Percentiles rank a stretch among this genome's conserved stretches.
Evolutionary conservation across 2,113 vertebrate species (phyloP).

Genomic region (Dicrurus megarhynchus): DNA sequence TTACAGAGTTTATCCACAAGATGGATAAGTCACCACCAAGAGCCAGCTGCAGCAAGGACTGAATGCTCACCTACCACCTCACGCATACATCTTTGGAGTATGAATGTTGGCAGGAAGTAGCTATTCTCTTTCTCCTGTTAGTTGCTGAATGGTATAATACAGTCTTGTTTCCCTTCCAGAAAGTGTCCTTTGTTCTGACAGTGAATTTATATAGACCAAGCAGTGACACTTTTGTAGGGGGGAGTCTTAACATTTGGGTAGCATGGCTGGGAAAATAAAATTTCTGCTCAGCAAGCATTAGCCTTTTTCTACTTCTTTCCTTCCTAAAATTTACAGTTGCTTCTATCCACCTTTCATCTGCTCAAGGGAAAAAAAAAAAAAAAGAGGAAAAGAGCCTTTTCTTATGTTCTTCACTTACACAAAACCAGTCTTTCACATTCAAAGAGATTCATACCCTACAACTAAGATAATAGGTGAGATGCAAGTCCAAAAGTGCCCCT

Average conservation of each 20-base stretch:
- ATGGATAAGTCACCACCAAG: background rate
- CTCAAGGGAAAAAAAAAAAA: background rate
- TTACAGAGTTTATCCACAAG: background rate
- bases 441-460: slow-evolving; percentile 38
- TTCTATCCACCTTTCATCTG: slow-evolving; percentile 44
- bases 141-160: background rate
- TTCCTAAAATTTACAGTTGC: slow-evolving; percentile 24
- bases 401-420: background rate
- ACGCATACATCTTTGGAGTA: background rate
- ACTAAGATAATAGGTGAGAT: slow-evolving; percentile 46
- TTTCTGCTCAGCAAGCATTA: slow-evolving; percentile 31
- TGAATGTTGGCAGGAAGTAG: slow-evolving; percentile 32
- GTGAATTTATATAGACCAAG: slow-evolving; percentile 8
- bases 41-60: background rate
- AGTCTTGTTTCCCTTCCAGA: slow-evolving; percentile 20
- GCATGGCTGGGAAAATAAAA: background rate
- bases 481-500: slow-evolving; percentile 28
- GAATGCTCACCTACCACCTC: slow-evolving; percentile 18
- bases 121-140: background rate
- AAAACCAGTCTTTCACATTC: slow-evolving; percentile 57
- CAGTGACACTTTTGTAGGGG: background rate
- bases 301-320: slow-evolving; percentile 20
- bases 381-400: slow-evolving; percentile 6
- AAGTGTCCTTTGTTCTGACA: slow-evolving; percentile 18
- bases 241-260: background rate